Conservation (phyloP, 2,888 invertebrate genomes). For the Muschampia plurimacula region DNA sequence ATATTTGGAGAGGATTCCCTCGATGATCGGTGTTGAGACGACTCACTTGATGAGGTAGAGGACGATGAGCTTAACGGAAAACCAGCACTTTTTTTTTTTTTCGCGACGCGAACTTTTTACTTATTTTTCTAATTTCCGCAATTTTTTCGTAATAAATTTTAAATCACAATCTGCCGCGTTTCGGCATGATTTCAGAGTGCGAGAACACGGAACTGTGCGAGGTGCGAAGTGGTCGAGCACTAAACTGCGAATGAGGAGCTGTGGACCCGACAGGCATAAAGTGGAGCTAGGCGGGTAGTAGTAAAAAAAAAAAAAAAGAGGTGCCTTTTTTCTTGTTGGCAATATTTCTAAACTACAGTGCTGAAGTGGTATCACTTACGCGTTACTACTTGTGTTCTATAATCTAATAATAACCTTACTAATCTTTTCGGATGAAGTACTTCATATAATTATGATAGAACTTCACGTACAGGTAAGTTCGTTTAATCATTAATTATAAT, state of each 20-base stretch:
- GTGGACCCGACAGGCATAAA: neutral
- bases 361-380: too few species aligned
- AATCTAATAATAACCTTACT: too few species aligned
- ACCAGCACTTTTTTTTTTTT: neutral
- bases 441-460: too few species aligned
- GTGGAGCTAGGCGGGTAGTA: neutral
- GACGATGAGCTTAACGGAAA: neutral
- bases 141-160: neutral
- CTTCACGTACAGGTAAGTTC: too few species aligned
- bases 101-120: neutral
- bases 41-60: neutral
- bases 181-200: neutral
- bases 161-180: neutral
- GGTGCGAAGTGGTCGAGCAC: slow-evolving; percentile 3
- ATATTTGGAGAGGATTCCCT: neutral
- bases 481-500: too few species aligned
- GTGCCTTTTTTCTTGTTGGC: too few species aligned
- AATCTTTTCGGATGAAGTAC: too few species aligned
- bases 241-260: slow-evolving; percentile 4
- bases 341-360: too few species aligned
- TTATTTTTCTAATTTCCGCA: neutral
- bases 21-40: neutral
- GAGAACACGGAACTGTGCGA: neutral
- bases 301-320: too few species aligned
- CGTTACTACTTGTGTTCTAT: too few species aligned